Evolutionary conservation across 2,113 vertebrate species (phyloP), one percentile per base, ranked within the genome.

Genomic region (Variabilichromis moorii): DNA sequence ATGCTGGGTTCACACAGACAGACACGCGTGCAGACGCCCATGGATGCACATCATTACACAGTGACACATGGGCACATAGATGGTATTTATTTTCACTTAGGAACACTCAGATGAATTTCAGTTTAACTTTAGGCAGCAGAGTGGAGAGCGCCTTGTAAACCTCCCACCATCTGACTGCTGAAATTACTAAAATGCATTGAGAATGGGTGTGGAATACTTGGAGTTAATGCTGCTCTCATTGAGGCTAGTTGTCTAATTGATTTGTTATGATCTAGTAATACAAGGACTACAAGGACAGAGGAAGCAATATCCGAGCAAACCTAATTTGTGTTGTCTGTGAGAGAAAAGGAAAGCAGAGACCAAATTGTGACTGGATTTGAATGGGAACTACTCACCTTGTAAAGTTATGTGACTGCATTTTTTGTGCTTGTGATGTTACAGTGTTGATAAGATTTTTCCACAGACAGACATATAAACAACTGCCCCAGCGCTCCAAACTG

Each of bases 21-120:
- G 40, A 51, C 81, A 73, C 33, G 78, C 57, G 50, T 80, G 71
- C 86, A 63, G 35, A 80, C 79, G 24, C 59, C 26, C 54, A 47
- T 5, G 16, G 24, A 88, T 45, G 16, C 40, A 82, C 83, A 86
- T 83, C 80, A 81, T 61, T 80, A 51, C 84, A 82, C 82, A 54
- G 21, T 82, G 42, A 82, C 84, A 90, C 80, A 83, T 37, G 53
- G 55, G 51, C 78, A 80, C n/a, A 9, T 66, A 28, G 35, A 57
- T 51, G 26, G 55, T 87, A 68, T 90, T 91, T 63, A 79, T 82
- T 86, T 91, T 82, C 73, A 82, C 82, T 89, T 86, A 80, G 28
- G 42, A 82, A 82, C 83, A 68, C 71, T 86, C 66, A 35, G 45
- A 91, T 89, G 68, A 86, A 76, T 17, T 45, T 53, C 7, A 8